Conservation (phyloP, 1,140 invertebrate species). For the Drosophila neocordata region DNA sequence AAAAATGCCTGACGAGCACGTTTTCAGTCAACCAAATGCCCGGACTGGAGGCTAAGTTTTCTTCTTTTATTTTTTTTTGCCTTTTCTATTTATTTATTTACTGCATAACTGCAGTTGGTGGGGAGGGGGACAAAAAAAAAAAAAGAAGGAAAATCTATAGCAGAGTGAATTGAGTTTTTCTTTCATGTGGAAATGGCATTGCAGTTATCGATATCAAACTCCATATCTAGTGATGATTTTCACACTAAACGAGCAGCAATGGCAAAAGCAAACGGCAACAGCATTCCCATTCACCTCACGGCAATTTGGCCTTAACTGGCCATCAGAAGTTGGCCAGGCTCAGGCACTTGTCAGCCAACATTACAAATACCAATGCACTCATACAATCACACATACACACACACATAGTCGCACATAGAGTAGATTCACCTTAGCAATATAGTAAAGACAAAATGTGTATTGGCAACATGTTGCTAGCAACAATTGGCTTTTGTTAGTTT, state of each 20-base stretch:
- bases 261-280: neutral
- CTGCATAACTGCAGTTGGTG: neutral
- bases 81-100: neutral
- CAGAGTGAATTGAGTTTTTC: neutral
- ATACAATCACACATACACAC: slow-evolving; percentile 20
- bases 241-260: slow-evolving; percentile 45
- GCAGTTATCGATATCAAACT: slow-evolving; percentile 43
- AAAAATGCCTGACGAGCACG: slow-evolving; percentile 74
- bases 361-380: too few relatives aligned
- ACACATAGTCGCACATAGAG: slow-evolving; percentile 8
- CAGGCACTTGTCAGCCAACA: slow-evolving; percentile 35
- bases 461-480: slow-evolving; percentile 46
- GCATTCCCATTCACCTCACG: slow-evolving; percentile 11
- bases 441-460: neutral
- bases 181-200: slow-evolving; percentile 39
- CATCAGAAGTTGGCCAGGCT: slow-evolving; percentile 19
- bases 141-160: neutral
- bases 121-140: slow-evolving; percentile 12
- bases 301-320: slow-evolving; percentile 30
- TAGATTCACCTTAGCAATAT: slow-evolving; percentile 11
- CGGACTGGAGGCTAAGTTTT: slow-evolving; percentile 21
- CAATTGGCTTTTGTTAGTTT: slow-evolving; percentile 57
- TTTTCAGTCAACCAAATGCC: slow-evolving; percentile 58
- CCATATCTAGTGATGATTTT: slow-evolving; percentile 59
- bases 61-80: neutral